Evolutionary conservation across 2,113 vertebrate genomes (phyloP).

Genomic region (pig (Sus scrofa)): T2T-Sscrofa CM000823.6:6229001-6229500

Average conservation of each 20-base stretch:
- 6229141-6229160: too few species aligned
- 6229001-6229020: too few species aligned
- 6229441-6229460: neutral
- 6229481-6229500: neutral
- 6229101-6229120: too few species aligned
- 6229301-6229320: too few species aligned
- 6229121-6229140: too few species aligned
- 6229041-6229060: too few species aligned
- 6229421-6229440: neutral
- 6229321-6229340: neutral
- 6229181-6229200: neutral
- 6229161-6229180: too few species aligned
- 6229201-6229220: neutral
- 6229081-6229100: too few species aligned
- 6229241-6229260: too few species aligned
- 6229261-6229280: neutral
- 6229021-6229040: too few species aligned
- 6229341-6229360: neutral
- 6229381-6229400: neutral
- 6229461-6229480: neutral
- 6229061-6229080: too few species aligned
- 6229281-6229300: neutral
- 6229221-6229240: too few species aligned
- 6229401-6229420: neutral
- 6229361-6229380: neutral